Base-by-base conservation (phyloP, 2,113 vertebrate genomes). In the Myxocyprinus asiaticus region DNA sequence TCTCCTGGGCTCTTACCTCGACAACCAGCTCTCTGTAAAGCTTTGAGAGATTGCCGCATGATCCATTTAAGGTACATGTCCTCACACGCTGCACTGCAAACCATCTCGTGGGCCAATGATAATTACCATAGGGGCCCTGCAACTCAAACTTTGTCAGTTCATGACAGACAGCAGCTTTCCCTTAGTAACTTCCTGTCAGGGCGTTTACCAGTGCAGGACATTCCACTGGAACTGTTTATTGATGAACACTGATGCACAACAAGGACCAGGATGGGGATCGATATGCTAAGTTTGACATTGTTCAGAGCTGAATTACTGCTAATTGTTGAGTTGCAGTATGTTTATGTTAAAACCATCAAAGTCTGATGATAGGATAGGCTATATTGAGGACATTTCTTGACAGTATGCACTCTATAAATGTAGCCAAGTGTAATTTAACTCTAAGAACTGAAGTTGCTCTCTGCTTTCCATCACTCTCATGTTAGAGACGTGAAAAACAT, bases 31-130 rank as follows among this genome's bases (percentile, higher is more conserved):
- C 59, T 73, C 65, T 51, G 66, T 73, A 17, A 70, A 66, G 81
- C 79, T 72, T 67, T 59, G 62, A 63, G 71, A 83, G 81, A 81
- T 81, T 82, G 72, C 62, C 67, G 71, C 75, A 79, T 75, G 84
- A 83, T 83, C 84, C 79, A 83, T 81, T 85, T 83, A 85, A 81
- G 67, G 84, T 76, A 78, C 79, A 76, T 81, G 79, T 85, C 67
- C 76, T 81, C 56, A 75, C 81, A 81, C 67, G 44, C 47, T 79
- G 79, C 48, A 82, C 78, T 73, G 69, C 61, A 67, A 81, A 80
- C 65, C 71, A 75, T 79, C 69, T 78, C 74, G 63, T 45, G 67
- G 84, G 67, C 78, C 74, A 81, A 63, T 75, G 62, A 81, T 85
- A 85, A 85, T 85, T 81, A 85, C 71, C 70, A 71, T 50, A 15